Conservation (phyloP, 2,888 invertebrate genomes). For the Microctonus aethiopoides region DNA sequence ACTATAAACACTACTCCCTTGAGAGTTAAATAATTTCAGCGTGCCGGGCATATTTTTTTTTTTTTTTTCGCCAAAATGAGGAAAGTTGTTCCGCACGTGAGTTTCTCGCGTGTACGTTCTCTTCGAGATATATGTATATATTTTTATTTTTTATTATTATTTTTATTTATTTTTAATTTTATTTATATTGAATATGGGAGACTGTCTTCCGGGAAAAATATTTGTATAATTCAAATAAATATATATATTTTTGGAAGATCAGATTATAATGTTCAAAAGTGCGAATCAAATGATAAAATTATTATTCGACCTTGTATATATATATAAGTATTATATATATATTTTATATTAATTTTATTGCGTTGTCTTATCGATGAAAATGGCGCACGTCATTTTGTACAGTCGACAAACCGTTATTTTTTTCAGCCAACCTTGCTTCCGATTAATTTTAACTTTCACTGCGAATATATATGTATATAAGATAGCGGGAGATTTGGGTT, state of each 20-base stretch:
- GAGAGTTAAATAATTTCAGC: background rate
- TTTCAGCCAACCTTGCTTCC: background rate
- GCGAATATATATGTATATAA: background rate
- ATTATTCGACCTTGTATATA: background rate
- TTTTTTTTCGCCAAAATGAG: background rate
- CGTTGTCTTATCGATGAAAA: background rate
- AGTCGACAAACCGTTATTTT: background rate
- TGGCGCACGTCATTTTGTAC: background rate
- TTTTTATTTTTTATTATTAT: background rate
- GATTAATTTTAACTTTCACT: constrained; percentile 8
- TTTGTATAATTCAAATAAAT: background rate
- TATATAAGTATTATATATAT: background rate
- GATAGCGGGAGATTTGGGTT: background rate
- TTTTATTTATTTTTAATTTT: background rate
- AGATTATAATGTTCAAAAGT: background rate
- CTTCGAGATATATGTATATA: background rate
- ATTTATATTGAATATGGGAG: background rate
- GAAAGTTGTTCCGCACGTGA: background rate
- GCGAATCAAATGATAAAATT: background rate
- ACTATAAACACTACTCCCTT: background rate
- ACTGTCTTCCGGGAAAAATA: background rate
- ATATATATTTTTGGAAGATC: background rate
- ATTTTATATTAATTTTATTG: background rate
- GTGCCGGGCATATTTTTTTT: background rate
- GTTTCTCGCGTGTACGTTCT: background rate